A percentile compares a stretch with the other conserved stretches of the same genome.
Conservation (phyloP, 1,140 invertebrate genomes). For the Ceratina japonica region DNA sequence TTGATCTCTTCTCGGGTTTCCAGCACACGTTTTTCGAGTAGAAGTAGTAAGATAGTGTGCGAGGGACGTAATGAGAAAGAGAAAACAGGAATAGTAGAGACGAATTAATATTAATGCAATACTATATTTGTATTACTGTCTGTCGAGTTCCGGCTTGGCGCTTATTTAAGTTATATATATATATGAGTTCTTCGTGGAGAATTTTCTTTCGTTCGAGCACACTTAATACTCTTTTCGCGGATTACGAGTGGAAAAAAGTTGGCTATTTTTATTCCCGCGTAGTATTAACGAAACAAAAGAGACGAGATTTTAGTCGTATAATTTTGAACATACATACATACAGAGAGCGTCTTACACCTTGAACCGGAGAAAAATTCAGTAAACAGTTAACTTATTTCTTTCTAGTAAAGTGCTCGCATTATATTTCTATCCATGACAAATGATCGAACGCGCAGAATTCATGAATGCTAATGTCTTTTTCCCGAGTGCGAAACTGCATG, state of each 20-base stretch:
- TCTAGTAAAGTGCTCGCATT: no score
- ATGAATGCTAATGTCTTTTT: no score
- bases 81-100: constrained; percentile 18
- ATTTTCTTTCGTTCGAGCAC: not conserved
- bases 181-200: constrained; percentile 31
- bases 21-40: not conserved
- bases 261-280: not conserved
- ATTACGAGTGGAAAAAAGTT: not conserved
- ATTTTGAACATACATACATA: no score
- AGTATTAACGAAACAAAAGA: no score
- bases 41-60: not conserved
- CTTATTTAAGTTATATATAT: constrained; percentile 3
- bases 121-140: constrained; percentile 5
- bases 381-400: no score
- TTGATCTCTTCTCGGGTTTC: constrained; percentile 22
- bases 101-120: not conserved
- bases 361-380: no score
- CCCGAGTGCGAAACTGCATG: no score
- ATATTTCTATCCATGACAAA: no score
- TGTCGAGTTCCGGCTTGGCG: not conserved
- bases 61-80: constrained; percentile 1
- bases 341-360: no score
- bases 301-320: no score
- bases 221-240: not conserved
- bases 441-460: no score